Base-by-base conservation (phyloP, 2,113 vertebrate genomes). In the Pipra filicauda region DNA sequence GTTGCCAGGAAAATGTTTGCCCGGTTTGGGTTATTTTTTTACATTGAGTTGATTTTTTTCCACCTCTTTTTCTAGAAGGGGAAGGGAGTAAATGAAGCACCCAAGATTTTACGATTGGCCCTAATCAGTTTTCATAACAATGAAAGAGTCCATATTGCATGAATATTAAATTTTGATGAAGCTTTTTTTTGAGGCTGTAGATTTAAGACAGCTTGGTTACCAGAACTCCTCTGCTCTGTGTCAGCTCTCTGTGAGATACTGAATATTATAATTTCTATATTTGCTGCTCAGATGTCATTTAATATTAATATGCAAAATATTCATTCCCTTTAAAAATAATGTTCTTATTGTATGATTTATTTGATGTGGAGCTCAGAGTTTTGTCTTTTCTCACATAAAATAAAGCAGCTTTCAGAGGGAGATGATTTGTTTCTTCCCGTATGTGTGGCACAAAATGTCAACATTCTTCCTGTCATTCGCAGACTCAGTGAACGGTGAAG, bases 301-400 rank as follows among this genome's bases (percentile, higher is more conserved):
- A 97, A 95, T 94, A 96, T 96, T 96, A 95, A 97, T 95, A 94
- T 93, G 94, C 91, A 95, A 97, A 97, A 96, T 87, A 88, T 55
- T 93, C 41, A n/a, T 89, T 92, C 95, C 59, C 62, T 93, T 97
- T 97, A 92, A 96, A 97, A 95, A 95, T 92, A 95, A 93, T 90
- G 92, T 94, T 95, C 89, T 92, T 96, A 93, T 96, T 97, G 91
- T 97, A 93, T 95, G 89, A 94, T 93, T 96, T 95, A 94, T 96
- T 96, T 97, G 94, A 96, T 96, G 89, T 82, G 49, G 33, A 85
- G 57, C 89, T 92, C 22, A 2, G 86, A 93, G 94, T 97, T 96
- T 96, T 96, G 95, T 97, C 87, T 92, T 95, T 89, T 94, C 92
- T 88, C 90, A 91, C 91, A 80, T 83, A 94, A 95, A 95, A 97